Evolutionary conservation across 2,888 invertebrate species (phyloP).

Genomic region (Andricus quercusramuli): DNA sequence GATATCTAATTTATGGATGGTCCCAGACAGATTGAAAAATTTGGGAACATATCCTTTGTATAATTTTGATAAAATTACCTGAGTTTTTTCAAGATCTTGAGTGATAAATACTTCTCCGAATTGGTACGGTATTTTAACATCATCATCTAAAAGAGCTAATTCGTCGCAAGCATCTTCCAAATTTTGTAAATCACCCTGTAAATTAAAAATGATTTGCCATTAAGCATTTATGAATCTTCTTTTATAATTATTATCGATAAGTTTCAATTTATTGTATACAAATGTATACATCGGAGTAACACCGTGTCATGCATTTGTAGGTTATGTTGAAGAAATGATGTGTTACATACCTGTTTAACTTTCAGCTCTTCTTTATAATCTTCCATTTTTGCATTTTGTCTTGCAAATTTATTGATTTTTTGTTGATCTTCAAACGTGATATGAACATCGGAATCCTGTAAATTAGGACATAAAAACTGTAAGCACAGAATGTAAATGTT

Average conservation of each 20-base stretch:
- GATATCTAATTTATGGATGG: too few species aligned
- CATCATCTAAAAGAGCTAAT: constrained; percentile 88
- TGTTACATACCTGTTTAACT: constrained; percentile 84
- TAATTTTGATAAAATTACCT: constrained; percentile 79
- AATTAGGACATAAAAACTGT: constrained; percentile 61
- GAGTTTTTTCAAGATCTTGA: constrained; percentile 87
- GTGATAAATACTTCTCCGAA: constrained; percentile 94
- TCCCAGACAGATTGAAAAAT: too few species aligned
- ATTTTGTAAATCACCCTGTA: constrained; percentile 92
- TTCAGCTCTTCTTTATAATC: constrained; percentile 94
- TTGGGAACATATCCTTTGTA: not conserved
- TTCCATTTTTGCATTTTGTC: constrained; percentile 94
- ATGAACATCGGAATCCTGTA: constrained; percentile 92
- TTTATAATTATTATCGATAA: too few species aligned
- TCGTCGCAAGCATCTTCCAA: constrained; percentile 96
- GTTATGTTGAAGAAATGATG: constrained; percentile 3
- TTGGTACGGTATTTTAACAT: constrained; percentile 88
- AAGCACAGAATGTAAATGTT: constrained; percentile 57
- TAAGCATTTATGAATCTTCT: too few species aligned
- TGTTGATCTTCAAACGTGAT: constrained; percentile 98
- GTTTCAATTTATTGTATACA: too few species aligned
- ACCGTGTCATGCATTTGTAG: constrained; percentile 1
- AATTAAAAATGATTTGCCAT: constrained; percentile 34
- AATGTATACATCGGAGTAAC: not conserved
- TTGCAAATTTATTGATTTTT: constrained; percentile 97